Conservation (phyloP, 2,888 invertebrate genomes). For the Scaptomyza caliginosa region DNA sequence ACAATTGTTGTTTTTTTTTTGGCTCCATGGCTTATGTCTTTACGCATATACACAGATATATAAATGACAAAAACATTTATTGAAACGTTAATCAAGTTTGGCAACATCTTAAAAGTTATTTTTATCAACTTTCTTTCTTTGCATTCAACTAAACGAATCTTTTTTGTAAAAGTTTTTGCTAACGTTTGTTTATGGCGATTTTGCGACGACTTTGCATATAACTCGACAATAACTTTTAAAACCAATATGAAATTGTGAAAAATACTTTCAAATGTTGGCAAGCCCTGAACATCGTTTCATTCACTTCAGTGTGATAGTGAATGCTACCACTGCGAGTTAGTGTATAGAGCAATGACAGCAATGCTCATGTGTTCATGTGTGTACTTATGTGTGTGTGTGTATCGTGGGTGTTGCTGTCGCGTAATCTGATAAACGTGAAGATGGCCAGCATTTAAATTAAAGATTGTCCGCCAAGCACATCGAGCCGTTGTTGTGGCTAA, state of each 20-base stretch:
- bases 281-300: too few relatives aligned
- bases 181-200: neutral
- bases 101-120: neutral
- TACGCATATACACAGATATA: neutral
- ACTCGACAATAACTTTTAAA: too few relatives aligned
- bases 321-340: neutral
- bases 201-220: too few relatives aligned
- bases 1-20: neutral
- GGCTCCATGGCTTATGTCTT: neutral
- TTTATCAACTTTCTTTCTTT: neutral
- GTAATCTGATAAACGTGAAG: constrained; percentile 75
- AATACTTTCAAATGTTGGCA: too few relatives aligned
- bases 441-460: constrained; percentile 78
- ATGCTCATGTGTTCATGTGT: constrained; percentile 1
- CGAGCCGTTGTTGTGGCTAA: constrained; percentile 8
- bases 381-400: constrained; percentile 10
- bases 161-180: neutral
- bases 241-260: too few relatives aligned
- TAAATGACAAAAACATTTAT: neutral
- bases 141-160: neutral
- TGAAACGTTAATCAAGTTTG: neutral
- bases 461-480: constrained; percentile 67
- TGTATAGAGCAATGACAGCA: constrained; percentile 1
- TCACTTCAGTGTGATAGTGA: neutral
- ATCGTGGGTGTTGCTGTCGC: constrained; percentile 48